Evolutionary conservation across 2,113 vertebrate species (phyloP), one percentile per base, ranked within the genome.

Genomic region (Aptenodytes patagonicus): DNA sequence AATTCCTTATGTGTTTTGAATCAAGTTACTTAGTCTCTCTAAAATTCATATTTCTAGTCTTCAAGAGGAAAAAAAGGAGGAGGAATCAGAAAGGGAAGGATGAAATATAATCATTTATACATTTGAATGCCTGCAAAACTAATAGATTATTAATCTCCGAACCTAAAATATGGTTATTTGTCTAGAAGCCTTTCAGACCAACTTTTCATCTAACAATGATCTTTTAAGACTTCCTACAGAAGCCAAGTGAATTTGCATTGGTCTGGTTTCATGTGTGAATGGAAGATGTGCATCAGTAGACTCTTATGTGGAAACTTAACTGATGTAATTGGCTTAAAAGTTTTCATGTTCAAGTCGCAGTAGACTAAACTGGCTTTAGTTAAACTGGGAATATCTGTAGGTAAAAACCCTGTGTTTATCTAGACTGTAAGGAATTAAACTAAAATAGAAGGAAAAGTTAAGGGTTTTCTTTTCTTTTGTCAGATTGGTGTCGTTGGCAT

Each of bases 401-500:
- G 77, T 78, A 75, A 75, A 95, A 95, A 17, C 83, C 88, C 54
- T 94, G 24, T 96, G 47, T 93, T 95, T 92, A 81, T 94, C 65
- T 94, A 94, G 93, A 87, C 69, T 97, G 89, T 95, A 97, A 96
- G 92, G 90, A 96, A 90, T 87, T 91, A 54, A 80, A 77, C 70
- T 88, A 47, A 94, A 93, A 82, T 84, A 71, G 83, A 94, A 96
- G 83, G 83, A 89, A 96, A 88, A 93, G 92, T 96, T 95, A 96
- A 96, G 95, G 93, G 96, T 95, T 95, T 92, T 97, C 94, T 97
- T 93, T 94, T 94, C 94, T 97, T 95, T 97, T 96, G 96, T 96
- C 94, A 96, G 97, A 97, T 97, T 95, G 96, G 96, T 96, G 96
- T 97, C 95, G 64, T 93, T 97, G 96, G 97, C 95, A 97, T 97